Conservation (phyloP, 23 tunicate species). For the Ciona savignyi region DNA sequence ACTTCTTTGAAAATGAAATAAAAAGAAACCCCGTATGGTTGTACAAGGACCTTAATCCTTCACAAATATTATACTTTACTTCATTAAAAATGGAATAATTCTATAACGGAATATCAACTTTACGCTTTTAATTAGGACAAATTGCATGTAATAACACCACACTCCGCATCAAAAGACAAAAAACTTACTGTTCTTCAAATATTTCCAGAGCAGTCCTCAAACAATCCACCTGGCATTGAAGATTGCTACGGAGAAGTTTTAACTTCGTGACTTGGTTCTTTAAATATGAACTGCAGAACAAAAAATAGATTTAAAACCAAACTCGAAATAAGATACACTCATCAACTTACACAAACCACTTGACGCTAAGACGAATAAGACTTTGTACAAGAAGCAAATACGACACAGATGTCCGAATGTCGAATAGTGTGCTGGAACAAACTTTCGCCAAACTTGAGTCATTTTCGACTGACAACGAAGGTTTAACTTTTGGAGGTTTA, state of each 20-base stretch:
- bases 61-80: no score
- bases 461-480: constrained; percentile 45
- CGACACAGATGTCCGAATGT: constrained; percentile 58
- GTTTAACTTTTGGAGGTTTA: constrained; percentile 83
- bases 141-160: no score
- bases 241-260: constrained; percentile 34
- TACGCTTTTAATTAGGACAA: no score
- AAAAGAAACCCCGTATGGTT: no score
- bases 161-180: no score
- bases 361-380: constrained; percentile 57
- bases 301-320: neutral
- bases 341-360: constrained; percentile 83
- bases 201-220: constrained; percentile 60
- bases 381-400: constrained; percentile 68
- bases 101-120: no score
- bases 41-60: no score
- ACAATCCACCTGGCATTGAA: constrained; percentile 42
- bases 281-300: constrained; percentile 40
- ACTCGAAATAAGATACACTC: neutral
- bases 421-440: constrained; percentile 81
- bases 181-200: constrained; percentile 81
- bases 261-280: constrained; percentile 36
- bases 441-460: constrained; percentile 85
- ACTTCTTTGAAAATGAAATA: no score
- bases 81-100: no score